phyloP scores from a whole-genome alignment of 2,113 vertebrate genomes.

The Nothoprocta perdicaria region DNA sequence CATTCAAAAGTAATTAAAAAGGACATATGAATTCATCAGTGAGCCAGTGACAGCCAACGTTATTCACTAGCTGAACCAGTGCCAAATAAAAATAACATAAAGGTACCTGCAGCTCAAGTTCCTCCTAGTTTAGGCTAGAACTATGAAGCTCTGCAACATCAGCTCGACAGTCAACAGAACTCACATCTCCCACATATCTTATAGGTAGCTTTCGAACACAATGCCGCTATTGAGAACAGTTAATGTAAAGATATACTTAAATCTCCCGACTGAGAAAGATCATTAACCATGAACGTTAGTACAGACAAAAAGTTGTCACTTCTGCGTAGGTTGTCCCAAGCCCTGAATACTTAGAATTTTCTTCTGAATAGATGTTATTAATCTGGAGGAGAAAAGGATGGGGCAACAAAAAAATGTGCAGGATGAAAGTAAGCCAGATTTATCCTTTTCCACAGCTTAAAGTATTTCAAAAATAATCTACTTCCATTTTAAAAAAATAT shows the following conservation, averaged over 20 bases:
- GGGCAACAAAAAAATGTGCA: not conserved
- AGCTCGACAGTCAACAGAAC: not conserved
- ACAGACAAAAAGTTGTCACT: not conserved
- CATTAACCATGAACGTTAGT: not conserved
- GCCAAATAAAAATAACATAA: not conserved
- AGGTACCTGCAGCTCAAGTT: not conserved
- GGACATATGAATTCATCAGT: conserved; percentile 36
- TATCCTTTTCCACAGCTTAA: not conserved
- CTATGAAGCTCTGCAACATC: not conserved
- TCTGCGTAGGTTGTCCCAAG: not conserved
- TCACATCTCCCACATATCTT: fast-evolving
- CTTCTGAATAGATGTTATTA: not conserved
- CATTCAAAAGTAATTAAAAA: conserved; percentile 49
- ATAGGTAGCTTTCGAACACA: not conserved
- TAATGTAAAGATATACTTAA: not conserved
- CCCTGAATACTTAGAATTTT: not conserved
- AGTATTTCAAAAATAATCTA: not conserved
- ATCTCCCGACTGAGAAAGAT: not conserved
- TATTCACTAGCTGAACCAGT: not conserved
- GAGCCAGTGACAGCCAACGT: not conserved
- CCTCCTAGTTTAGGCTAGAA: not conserved
- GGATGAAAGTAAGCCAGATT: not conserved
- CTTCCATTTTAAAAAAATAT: not conserved
- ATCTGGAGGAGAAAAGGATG: not conserved
- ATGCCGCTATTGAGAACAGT: not conserved